Conservation (phyloP, 2,797 vertebrate genomes). For the Vireo griseus region DNA sequence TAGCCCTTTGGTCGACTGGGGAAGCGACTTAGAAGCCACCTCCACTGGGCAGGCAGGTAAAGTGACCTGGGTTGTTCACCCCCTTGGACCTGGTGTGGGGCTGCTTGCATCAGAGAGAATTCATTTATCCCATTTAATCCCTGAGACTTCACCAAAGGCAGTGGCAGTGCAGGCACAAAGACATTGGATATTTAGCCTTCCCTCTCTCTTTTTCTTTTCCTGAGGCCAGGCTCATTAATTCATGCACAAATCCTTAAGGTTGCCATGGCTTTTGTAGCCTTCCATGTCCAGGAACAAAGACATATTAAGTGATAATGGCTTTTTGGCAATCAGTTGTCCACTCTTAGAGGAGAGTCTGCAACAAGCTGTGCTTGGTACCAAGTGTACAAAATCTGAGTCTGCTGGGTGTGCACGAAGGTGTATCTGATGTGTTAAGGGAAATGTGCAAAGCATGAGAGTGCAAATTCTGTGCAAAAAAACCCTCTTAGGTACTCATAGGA, state of each 20-base stretch:
- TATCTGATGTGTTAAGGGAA: background rate
- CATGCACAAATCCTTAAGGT: background rate
- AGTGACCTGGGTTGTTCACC: constrained; percentile 47
- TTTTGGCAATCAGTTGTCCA: background rate
- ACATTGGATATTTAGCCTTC: background rate
- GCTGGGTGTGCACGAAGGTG: background rate
- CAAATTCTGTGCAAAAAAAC: background rate
- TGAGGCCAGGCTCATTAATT: background rate
- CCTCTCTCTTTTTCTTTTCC: background rate
- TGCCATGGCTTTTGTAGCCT: background rate
- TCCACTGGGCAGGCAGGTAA: constrained; percentile 70
- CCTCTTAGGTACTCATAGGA: background rate
- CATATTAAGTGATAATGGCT: background rate
- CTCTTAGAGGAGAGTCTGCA: background rate
- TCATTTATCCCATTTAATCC: background rate
- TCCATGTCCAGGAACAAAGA: background rate
- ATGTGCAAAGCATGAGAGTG: background rate
- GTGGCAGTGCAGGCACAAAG: background rate
- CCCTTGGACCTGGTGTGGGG: constrained; percentile 27
- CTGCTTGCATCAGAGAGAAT: constrained; percentile 17
- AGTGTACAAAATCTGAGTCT: background rate
- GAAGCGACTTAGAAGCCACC: constrained; percentile 59
- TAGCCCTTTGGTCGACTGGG: constrained; percentile 61
- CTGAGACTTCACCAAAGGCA: constrained; percentile 28
- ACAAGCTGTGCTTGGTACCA: background rate